Percentiles rank a stretch among this genome's conserved stretches.
Evolutionary conservation across 2,888 invertebrate species (phyloP).

Genomic region (Apomyelois bistriatella): DNA sequence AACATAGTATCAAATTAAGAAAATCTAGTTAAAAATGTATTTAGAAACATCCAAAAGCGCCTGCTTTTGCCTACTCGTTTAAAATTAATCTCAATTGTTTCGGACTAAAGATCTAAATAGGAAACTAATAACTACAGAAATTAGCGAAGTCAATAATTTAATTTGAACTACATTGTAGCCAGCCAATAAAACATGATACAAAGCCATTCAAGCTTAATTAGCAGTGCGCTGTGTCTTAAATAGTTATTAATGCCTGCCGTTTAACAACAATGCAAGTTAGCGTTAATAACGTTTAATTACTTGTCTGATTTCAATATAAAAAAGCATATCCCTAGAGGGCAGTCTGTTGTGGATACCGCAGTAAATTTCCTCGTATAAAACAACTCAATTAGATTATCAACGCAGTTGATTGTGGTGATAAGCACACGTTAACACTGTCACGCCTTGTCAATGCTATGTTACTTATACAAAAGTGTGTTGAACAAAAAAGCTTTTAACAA

Average conservation of each 20-base stretch:
- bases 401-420: conserved; percentile 51
- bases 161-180: conserved; percentile 3
- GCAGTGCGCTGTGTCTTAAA: conserved; percentile 9
- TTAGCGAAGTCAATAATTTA: conserved; percentile 5
- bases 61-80: too few species aligned
- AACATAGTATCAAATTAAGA: too few species aligned
- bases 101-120: too few species aligned
- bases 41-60: too few species aligned
- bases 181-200: conserved; percentile 7
- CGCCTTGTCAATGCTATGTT: conserved; percentile 43
- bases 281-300: conserved; percentile 8
- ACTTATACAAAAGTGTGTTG: conserved; percentile 14
- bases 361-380: conserved; percentile 49
- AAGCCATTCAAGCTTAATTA: conserved; percentile 8
- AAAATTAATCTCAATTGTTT: too few species aligned
- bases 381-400: conserved; percentile 64
- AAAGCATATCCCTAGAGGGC: conserved; percentile 22
- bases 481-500: conserved; percentile 11
- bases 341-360: conserved; percentile 39
- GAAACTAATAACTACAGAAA: background rate
- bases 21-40: too few species aligned
- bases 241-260: conserved; percentile 2
- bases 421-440: conserved; percentile 49
- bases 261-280: conserved; percentile 5
- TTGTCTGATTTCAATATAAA: conserved; percentile 4